Conservation (phyloP, 2,888 invertebrate species). For the Anodontia alba region DNA sequence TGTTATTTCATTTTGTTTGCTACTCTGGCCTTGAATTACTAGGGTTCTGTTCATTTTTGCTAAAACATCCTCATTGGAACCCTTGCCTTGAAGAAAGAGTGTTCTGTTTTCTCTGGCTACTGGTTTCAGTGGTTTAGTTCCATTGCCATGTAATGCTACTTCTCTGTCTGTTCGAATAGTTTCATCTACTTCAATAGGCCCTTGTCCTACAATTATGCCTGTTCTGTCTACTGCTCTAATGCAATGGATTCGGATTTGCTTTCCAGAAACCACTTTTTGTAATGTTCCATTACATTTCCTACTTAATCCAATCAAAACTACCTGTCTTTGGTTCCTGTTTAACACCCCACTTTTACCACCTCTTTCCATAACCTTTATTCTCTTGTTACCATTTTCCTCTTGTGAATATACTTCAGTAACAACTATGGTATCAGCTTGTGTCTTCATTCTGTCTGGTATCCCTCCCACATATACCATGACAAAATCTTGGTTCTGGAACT, state of each 20-base stretch:
- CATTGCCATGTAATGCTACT: neutral
- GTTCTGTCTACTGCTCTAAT: neutral
- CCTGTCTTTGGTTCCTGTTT: slow-evolving; percentile 37
- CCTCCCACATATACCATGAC: slow-evolving; percentile 44
- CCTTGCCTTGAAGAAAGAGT: neutral
- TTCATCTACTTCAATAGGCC: neutral
- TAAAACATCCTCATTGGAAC: neutral
- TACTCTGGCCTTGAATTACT: neutral
- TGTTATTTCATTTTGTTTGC: neutral
- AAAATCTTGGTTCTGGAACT: slow-evolving; percentile 43
- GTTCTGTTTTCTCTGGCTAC: neutral
- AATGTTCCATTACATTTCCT: slow-evolving; percentile 32
- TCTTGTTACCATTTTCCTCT: neutral
- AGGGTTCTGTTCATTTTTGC: neutral
- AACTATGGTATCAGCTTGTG: slow-evolving; percentile 19
- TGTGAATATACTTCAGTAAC: slow-evolving; percentile 21
- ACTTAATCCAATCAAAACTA: slow-evolving; percentile 46
- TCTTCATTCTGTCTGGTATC: slow-evolving; percentile 40
- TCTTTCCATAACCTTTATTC: slow-evolving; percentile 25
- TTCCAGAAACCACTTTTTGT: neutral
- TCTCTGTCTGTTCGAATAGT: neutral
- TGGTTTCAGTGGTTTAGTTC: neutral
- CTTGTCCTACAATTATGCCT: neutral
- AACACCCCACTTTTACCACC: slow-evolving; percentile 16
- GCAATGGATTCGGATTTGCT: slow-evolving; percentile 28